Conservation (phyloP, 2,113 vertebrate genomes). For the Onychostruthus taczanowskii region DNA sequence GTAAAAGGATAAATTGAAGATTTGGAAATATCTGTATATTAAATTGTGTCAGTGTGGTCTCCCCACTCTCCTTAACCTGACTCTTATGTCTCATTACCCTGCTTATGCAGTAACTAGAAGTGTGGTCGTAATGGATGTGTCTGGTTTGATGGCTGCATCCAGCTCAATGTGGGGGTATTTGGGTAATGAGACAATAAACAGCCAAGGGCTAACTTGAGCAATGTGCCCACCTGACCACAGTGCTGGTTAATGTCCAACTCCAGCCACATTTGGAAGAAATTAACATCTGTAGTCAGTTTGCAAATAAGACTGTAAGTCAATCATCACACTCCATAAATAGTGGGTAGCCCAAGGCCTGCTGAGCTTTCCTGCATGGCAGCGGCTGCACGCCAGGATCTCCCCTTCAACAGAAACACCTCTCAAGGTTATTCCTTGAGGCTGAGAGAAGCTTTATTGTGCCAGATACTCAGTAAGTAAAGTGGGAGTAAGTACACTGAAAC, state of each 20-base stretch:
- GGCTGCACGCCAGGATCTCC: neutral
- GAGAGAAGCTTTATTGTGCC: neutral
- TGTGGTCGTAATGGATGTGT: neutral
- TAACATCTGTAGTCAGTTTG: neutral
- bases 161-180: neutral
- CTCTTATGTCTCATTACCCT: rapidly evolving
- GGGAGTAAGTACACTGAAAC: neutral
- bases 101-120: neutral
- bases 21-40: neutral
- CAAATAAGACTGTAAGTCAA: neutral
- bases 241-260: neutral
- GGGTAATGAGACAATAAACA: neutral
- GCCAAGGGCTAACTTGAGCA: neutral
- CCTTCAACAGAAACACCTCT: neutral
- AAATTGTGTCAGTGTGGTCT: neutral
- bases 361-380: neutral
- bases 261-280: neutral
- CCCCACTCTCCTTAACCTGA: neutral
- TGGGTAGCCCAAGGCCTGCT: neutral
- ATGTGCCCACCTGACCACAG: neutral
- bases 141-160: neutral
- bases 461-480: neutral
- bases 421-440: neutral
- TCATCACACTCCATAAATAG: neutral
- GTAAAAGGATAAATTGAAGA: neutral